Evolutionary conservation across 1,140 invertebrate species (phyloP).

Genomic region (Plectrocnemia conspersa): DNA sequence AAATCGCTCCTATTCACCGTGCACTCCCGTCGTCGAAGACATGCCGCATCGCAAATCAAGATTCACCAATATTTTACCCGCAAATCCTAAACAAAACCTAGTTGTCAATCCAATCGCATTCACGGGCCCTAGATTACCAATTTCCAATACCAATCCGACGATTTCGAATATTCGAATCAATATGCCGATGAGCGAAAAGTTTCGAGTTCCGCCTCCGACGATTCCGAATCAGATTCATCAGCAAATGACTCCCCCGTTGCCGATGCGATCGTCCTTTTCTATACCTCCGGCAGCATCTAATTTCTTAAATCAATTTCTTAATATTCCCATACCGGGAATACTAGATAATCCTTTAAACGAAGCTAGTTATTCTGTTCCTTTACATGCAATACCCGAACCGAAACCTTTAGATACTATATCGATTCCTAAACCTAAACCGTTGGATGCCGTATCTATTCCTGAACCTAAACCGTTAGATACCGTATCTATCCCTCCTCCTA

Average conservation of each 20-base stretch:
- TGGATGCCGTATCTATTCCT: constrained; percentile 32
- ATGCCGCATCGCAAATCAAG: constrained; percentile 19
- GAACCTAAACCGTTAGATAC: constrained; percentile 41
- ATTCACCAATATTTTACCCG: constrained; percentile 10
- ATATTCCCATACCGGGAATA: constrained; percentile 1
- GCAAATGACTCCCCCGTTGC: no score
- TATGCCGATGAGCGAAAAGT: not conserved
- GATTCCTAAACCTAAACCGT: constrained; percentile 33
- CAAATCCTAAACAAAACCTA: no score
- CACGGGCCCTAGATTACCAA: no score
- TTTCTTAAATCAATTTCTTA: not conserved
- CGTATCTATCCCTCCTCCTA: constrained; percentile 38
- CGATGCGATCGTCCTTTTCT: no score
- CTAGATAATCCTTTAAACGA: constrained; percentile 3
- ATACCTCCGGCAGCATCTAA: not conserved
- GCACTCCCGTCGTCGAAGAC: constrained; percentile 26
- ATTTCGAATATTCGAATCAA: not conserved
- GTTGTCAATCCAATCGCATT: no score
- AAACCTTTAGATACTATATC: constrained; percentile 39
- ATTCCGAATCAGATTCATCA: not conserved
- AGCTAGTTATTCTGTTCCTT: constrained; percentile 17
- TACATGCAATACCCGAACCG: constrained; percentile 37
- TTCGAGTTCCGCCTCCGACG: not conserved
- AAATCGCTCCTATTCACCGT: constrained; percentile 23
- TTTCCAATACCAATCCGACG: not conserved